Base-by-base conservation (phyloP, 2,797 vertebrate species). In the Hypotaenidia philippensis region DNA sequence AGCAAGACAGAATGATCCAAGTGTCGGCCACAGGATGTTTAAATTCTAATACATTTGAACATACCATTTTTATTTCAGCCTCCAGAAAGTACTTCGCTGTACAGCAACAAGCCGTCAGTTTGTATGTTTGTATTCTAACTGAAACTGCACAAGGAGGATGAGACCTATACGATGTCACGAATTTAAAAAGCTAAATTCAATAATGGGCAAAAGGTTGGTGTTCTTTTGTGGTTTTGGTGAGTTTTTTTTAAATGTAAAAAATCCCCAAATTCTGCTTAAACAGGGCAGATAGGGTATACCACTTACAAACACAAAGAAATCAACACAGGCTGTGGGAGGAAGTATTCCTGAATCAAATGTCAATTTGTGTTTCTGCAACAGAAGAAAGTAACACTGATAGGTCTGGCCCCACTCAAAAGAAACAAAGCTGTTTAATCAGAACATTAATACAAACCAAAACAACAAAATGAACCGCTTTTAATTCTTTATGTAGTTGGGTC, bases 111-210 rank as follows among this genome's bases (percentile, higher is more conserved):
- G 0, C 13, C 14, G 9, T 10, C 36, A 52, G 9, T 41, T 55
- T 64, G 17, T 4, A 23, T 10, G 3, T 3, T 7, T 56, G 21
- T n/a, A 47, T 13, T 38, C 22, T 36, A 69, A 79, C 11, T 25
- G 50, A 82, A 87, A 45, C 3, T 29, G 14, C 22, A 68, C 38
- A 29, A 53, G 57, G 65, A 56, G 57, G 11, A 22, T 22, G 36
- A 75, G 47, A 79, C 4, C 8, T n/a, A 10, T 3, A 15, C 0
- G 0, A 1, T 16, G 4, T 4, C 38, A 82, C 3, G 78, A 40
- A 83, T 53, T 19, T 12, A 13, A 52, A 45, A 56, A 23, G 2
- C 6, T 44, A 20, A 29, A 64, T 34, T 41, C 3, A 1, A 18
- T 44, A 17, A 40, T 2, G 11, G 13, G 11, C 27, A 66, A 91